Percentiles rank a stretch among this genome's conserved stretches.
Evolutionary conservation across 2,113 vertebrate species (phyloP).

Genomic region (Pelusios castaneus): DNA sequence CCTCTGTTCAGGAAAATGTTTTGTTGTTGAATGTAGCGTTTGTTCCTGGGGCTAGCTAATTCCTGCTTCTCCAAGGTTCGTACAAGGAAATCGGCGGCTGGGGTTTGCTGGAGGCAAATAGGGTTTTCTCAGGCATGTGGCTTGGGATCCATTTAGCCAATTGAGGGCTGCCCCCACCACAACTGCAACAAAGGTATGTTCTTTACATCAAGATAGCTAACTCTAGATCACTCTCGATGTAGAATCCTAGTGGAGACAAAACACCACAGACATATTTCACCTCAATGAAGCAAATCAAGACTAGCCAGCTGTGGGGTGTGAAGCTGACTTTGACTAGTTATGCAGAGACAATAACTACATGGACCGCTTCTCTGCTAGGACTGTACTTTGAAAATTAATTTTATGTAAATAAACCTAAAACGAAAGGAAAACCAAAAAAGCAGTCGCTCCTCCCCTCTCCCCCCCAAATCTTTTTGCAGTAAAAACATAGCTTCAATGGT

Average conservation of each 20-base stretch:
- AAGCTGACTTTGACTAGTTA: not conserved
- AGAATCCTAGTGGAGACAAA: not conserved
- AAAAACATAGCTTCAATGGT: not conserved
- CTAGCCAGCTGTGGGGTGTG: not conserved
- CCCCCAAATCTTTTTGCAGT: not conserved
- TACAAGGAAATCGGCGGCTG: not conserved
- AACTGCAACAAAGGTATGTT: not conserved
- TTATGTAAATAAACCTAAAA: not conserved
- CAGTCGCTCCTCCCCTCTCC: too few species aligned
- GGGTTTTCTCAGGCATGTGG: not conserved
- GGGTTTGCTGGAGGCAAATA: not conserved
- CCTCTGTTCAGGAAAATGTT: not conserved
- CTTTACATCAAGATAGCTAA: not conserved
- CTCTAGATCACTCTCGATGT: not conserved
- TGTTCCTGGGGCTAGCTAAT: not conserved
- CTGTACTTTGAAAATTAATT: too few species aligned
- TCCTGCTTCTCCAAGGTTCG: not conserved
- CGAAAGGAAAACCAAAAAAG: too few species aligned
- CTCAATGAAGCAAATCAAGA: not conserved
- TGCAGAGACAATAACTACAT: not conserved
- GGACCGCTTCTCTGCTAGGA: too few species aligned
- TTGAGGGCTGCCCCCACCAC: not conserved
- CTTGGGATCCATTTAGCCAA: not conserved
- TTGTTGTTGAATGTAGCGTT: not conserved
- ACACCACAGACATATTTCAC: rapidly evolving